Percentiles rank a stretch among this genome's conserved stretches.
Conservation (phyloP, 2,797 vertebrate genomes). For the Clarias pachynema region DNA sequence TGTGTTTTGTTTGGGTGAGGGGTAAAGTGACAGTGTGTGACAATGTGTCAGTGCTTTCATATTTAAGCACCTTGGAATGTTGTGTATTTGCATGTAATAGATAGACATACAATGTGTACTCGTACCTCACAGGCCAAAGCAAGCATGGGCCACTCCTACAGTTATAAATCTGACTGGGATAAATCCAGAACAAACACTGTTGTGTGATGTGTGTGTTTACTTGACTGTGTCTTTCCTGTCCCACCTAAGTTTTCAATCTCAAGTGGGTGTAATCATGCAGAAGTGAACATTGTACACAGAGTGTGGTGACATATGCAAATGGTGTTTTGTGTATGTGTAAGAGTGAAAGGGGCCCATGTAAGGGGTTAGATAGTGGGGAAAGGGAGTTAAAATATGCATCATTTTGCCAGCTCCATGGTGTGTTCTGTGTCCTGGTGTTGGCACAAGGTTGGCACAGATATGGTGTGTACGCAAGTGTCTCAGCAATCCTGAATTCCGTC, state of each 20-base stretch:
- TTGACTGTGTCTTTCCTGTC: not conserved
- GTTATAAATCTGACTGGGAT: conserved; percentile 59
- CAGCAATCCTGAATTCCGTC: not conserved
- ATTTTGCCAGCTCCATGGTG: not conserved
- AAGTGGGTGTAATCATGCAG: not conserved
- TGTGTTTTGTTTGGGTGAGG: conserved; percentile 56
- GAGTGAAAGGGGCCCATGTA: conserved; percentile 21
- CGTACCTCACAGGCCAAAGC: conserved; percentile 34
- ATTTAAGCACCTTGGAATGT: not conserved
- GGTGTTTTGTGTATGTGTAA: conserved; percentile 22
- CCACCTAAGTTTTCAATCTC: not conserved
- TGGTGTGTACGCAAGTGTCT: not conserved
- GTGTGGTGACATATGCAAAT: conserved; percentile 23
- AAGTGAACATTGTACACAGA: not conserved
- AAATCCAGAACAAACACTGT: conserved; percentile 38
- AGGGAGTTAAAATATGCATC: not conserved
- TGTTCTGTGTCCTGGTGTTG: not conserved
- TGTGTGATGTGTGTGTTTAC: conserved; percentile 5
- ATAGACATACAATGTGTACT: conserved; percentile 10
- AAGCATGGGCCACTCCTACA: conserved; percentile 42
- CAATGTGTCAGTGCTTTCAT: not conserved
- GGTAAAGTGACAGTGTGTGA: conserved; percentile 53
- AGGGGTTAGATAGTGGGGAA: not conserved
- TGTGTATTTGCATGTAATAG: conserved; percentile 38
- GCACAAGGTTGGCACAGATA: not conserved